Conservation (phyloP, 2,113 vertebrate genomes). For the Lepus timidus region DNA sequence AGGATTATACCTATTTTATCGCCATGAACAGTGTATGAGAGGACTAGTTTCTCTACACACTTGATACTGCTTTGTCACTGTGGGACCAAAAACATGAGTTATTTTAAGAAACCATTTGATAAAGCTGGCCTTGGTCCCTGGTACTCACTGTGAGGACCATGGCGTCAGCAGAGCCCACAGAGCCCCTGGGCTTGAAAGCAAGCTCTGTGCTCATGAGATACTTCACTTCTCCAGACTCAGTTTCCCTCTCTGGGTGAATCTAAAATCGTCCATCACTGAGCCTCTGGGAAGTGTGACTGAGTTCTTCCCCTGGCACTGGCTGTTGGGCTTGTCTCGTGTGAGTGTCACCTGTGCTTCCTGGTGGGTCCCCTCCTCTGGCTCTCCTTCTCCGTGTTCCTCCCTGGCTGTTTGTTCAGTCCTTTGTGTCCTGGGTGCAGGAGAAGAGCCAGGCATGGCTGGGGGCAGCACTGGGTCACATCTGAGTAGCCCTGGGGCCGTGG, state of each 20-base stretch:
- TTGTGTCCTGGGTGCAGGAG: neutral
- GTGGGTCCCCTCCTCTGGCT: neutral
- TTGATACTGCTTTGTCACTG: neutral
- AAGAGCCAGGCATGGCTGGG: neutral
- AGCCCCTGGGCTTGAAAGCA: neutral
- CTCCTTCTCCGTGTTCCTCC: neutral
- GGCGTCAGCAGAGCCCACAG: neutral
- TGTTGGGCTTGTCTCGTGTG: rapidly evolving
- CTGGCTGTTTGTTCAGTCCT: neutral
- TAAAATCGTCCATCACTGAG: neutral
- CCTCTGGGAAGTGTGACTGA: too few relatives aligned
- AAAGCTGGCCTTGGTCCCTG: neutral
- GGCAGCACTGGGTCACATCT: neutral
- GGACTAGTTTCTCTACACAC: neutral
- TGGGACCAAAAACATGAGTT: neutral
- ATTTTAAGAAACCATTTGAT: conserved; percentile 49
- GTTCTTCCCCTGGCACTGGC: neutral
- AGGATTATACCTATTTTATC: neutral
- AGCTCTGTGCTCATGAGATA: neutral
- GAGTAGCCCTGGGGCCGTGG: neutral
- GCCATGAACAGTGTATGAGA: neutral
- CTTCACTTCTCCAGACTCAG: neutral
- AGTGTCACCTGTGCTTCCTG: rapidly evolving
- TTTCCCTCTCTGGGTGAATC: neutral
- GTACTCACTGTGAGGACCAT: neutral